Base-by-base conservation (phyloP, 2,113 vertebrate species). In the Protomyctophum bolini region DNA sequence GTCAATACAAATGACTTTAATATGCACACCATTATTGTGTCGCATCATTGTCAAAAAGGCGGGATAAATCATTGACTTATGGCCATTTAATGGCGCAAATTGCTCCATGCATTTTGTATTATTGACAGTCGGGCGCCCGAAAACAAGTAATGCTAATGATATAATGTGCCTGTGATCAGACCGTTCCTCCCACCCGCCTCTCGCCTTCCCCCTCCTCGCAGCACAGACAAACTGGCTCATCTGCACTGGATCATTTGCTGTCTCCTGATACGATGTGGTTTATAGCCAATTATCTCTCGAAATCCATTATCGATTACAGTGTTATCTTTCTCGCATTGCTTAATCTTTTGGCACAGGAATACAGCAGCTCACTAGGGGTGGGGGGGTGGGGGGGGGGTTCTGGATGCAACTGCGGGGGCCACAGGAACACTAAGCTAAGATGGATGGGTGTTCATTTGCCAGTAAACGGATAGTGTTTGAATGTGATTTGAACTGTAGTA, bases 221-320 rank as follows among this genome's bases (percentile, higher is more conserved):
- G 46, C 72, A 70, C 63, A 82, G 83, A 90, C 90, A 90, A 88
- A 88, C 83, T 70, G 79, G 73, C 80, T 86, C 91, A 84, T 91
- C 90, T 91, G 82, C 87, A 84, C 79, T 87, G 83, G 90, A 91
- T 93, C 91, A 92, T 94, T 91, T 93, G 87, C 89, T 73, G 84
- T 87, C 87, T 88, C 89, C 74, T 82, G 88, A 89, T 92, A 90
- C 83, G 78, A 80, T 79, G 83, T 83, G 89, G 88, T 91, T 93
- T 88, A 86, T 89, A 91, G 91, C 87, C 90, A 94, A 90, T 93
- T 94, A 92, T 93, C 87, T 88, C 87, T 84, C 68, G 75, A 76
- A 79, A 91, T 91, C 76, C 82, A 79, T 86, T 93, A 92, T 93
- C 88, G 92, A 94, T 94, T 91, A 89, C 87, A 84, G 70, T 85